Percentiles rank a stretch among this genome's conserved stretches.
Conservation (phyloP, 2,113 vertebrate genomes). For the Cavia aperea region DNA sequence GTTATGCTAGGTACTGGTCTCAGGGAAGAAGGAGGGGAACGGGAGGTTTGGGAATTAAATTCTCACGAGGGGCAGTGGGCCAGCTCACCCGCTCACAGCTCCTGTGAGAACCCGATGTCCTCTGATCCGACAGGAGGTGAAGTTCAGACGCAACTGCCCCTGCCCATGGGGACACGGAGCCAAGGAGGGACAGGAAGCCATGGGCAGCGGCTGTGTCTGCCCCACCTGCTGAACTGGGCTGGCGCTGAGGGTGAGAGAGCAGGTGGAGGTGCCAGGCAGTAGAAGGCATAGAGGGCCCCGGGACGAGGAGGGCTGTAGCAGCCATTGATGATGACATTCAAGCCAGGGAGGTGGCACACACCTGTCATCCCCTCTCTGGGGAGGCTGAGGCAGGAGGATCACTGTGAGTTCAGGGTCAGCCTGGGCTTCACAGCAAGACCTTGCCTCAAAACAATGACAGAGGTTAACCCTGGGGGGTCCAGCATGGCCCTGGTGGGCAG, state of each 20-base stretch:
- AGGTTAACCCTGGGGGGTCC: background rate
- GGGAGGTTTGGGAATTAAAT: background rate
- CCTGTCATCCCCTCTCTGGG: background rate
- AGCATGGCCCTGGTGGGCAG: background rate
- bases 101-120: background rate
- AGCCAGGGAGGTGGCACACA: background rate
- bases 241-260: background rate
- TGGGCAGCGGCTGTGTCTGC: background rate
- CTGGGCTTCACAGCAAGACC: background rate
- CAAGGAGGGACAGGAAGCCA: background rate
- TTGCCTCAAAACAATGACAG: background rate
- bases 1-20: background rate
- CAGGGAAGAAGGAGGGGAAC: background rate
- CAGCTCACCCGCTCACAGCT: background rate
- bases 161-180: background rate
- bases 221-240: background rate
- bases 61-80: background rate
- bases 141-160: background rate
- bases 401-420: background rate
- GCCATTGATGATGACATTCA: background rate
- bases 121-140: background rate
- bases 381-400: background rate
- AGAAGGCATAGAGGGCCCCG: background rate
- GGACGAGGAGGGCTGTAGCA: background rate
- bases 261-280: background rate